Evolutionary conservation across 2,113 vertebrate species (phyloP).

Genomic region (Setophaga kirtlandii): DNA sequence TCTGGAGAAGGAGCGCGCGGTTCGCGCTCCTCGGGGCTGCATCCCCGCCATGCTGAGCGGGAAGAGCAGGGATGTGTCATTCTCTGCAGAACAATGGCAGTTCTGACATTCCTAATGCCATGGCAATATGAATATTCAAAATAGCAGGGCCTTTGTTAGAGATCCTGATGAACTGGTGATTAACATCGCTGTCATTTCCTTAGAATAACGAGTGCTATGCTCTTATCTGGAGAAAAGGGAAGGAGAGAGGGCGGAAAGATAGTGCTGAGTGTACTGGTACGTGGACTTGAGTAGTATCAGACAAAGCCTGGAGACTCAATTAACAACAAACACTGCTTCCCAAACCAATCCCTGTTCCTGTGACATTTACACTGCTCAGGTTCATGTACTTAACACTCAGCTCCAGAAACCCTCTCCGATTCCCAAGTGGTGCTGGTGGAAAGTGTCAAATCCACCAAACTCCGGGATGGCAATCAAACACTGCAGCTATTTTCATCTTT

Average conservation of each 20-base stretch:
- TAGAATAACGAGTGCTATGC: neutral
- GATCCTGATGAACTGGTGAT: constrained; percentile 33
- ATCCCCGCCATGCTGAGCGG: neutral
- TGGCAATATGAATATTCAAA: constrained; percentile 42
- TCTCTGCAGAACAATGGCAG: neutral
- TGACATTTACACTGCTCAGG: neutral
- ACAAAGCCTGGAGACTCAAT: neutral
- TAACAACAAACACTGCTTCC: neutral
- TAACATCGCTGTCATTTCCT: constrained; percentile 34
- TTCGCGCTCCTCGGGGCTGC: rapidly evolving
- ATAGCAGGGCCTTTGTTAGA: constrained; percentile 23
- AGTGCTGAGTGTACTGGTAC: neutral
- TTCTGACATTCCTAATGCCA: constrained; percentile 16
- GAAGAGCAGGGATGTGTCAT: neutral
- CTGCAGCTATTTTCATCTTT: constrained; percentile 42
- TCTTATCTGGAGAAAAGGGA: constrained; percentile 22
- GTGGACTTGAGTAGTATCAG: rapidly evolving
- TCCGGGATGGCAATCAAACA: neutral
- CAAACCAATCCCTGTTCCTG: neutral
- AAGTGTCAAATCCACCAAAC: neutral
- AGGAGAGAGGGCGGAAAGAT: neutral
- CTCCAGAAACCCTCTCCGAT: neutral
- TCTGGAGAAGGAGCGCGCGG: neutral
- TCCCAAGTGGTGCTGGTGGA: constrained; percentile 1
- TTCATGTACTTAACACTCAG: constrained; percentile 6